Percentiles rank a stretch among this genome's conserved stretches.
Conservation (phyloP, 2,113 vertebrate species). For the Prunella himalayana region DNA sequence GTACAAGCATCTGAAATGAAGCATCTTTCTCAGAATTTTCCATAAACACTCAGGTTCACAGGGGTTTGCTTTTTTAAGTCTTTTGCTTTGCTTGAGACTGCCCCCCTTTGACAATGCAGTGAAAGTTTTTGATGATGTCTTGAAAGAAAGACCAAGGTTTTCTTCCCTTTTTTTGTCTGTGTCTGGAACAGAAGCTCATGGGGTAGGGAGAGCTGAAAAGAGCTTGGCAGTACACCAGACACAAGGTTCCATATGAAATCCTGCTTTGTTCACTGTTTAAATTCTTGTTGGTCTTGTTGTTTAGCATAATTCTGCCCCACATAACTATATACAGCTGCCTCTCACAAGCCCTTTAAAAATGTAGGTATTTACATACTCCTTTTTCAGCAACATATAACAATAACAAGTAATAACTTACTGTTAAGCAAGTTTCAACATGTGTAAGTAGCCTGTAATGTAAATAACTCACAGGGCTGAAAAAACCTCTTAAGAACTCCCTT, state of each 20-base stretch:
- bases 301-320: background rate
- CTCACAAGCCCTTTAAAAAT: background rate
- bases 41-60: background rate
- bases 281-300: background rate
- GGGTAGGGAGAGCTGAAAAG: background rate
- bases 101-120: background rate
- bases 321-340: background rate
- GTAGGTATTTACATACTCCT: background rate
- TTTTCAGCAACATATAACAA: background rate
- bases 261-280: background rate
- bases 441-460: background rate
- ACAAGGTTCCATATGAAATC: background rate
- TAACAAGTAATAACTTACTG: background rate
- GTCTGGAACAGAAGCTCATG: background rate
- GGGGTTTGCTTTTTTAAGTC: background rate
- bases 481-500: background rate
- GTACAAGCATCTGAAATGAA: background rate
- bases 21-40: background rate
- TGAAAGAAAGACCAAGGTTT: background rate
- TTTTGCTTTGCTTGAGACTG: slow-evolving; percentile 21
- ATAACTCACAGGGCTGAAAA: background rate
- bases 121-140: background rate
- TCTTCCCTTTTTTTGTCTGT: background rate
- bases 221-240: background rate
- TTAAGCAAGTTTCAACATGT: background rate